phyloP scores from a whole-genome alignment of 2,113 vertebrate species.

The Dunckerocampus dactyliophorus region DNA sequence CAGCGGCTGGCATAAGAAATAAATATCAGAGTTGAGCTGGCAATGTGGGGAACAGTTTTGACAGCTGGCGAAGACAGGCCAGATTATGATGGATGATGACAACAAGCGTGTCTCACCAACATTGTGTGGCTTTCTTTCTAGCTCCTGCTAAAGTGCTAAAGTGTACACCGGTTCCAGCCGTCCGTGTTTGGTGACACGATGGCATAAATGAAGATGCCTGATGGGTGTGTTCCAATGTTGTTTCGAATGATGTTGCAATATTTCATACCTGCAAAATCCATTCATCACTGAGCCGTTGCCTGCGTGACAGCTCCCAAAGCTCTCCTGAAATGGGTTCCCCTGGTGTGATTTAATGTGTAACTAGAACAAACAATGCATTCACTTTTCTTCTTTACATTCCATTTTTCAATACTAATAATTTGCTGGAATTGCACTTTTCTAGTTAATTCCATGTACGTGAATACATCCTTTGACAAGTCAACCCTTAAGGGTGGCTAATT shows the following conservation, averaged over 20 bases:
- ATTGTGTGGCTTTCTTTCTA: conserved; percentile 55
- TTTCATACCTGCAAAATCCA: conserved; percentile 51
- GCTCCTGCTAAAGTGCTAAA: conserved; percentile 54
- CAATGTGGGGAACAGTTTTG: conserved; percentile 62
- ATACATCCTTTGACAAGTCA: conserved; percentile 28
- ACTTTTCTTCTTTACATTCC: conserved; percentile 28
- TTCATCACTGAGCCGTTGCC: conserved; percentile 27
- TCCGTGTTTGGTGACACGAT: conserved; percentile 20
- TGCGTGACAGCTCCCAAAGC: conserved; percentile 6
- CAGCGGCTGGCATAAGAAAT: conserved; percentile 42
- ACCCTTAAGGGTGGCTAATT: conserved; percentile 40
- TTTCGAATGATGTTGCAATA: conserved; percentile 45
- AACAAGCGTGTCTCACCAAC: conserved; percentile 52
- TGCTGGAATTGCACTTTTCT: background rate
- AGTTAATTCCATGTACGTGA: conserved; percentile 33
- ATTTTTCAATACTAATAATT: conserved; percentile 1
- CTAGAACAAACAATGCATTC: conserved; percentile 7
- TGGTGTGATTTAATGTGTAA: background rate
- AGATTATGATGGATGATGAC: conserved; percentile 72
- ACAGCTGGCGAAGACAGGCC: conserved; percentile 62
- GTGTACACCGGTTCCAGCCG: conserved; percentile 42
- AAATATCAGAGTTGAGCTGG: conserved; percentile 68
- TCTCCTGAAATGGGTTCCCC: conserved; percentile 7
- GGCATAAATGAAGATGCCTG: conserved; percentile 38
- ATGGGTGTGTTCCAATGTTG: conserved; percentile 58